Conservation (phyloP, 2,113 vertebrate species). For the Microcebus ravelobensis region DNA sequence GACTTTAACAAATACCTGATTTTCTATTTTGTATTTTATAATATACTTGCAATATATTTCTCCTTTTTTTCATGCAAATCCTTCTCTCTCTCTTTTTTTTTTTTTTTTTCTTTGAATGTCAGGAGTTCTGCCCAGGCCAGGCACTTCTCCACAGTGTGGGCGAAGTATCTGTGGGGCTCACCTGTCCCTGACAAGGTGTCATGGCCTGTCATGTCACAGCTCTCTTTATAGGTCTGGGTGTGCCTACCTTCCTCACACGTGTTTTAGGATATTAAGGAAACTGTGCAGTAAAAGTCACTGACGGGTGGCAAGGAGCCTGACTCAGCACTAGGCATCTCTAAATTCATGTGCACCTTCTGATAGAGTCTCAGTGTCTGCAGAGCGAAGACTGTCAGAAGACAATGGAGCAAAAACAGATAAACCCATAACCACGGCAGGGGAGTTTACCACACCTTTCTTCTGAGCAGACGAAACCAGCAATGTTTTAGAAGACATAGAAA, state of each 20-base stretch:
- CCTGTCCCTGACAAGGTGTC: not conserved
- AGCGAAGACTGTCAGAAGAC: not conserved
- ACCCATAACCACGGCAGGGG: not conserved
- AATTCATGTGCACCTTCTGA: not conserved
- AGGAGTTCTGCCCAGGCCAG: not conserved
- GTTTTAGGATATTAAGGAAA: not conserved
- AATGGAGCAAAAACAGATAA: not conserved
- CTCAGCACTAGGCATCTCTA: accelerated
- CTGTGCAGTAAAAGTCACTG: not conserved
- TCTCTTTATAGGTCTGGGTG: not conserved
- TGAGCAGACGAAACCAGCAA: not conserved
- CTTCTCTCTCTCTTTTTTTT: too few species aligned
- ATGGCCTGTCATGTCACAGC: not conserved
- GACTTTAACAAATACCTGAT: not conserved
- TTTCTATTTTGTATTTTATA: not conserved
- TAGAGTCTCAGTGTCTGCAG: not conserved
- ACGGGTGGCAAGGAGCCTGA: not conserved
- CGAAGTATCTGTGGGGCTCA: not conserved
- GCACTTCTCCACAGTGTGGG: not conserved
- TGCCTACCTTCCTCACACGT: not conserved
- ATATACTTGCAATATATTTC: not conserved
- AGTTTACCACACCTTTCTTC: not conserved
- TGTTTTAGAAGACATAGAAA: not conserved
- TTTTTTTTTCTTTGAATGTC: not conserved
- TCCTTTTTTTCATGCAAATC: not conserved